These are phyloP conservation scores for Leucopsar rothschildi DNA, from an alignment of 2,113 vertebrate genomes.

Conservation along the genomic window DNA sequence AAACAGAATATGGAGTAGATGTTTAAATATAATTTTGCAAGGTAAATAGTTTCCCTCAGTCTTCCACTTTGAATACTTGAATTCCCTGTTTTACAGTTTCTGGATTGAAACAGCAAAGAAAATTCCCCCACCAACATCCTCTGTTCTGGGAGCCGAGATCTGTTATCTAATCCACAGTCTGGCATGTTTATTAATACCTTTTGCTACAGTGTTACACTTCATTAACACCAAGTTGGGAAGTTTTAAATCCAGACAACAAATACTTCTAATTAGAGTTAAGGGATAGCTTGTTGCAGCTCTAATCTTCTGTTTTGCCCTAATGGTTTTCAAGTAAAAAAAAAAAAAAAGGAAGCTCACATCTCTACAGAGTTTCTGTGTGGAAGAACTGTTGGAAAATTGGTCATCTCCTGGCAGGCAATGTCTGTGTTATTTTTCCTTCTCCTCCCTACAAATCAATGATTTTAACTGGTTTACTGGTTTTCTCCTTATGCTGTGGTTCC, in stretches of 20 bases:
- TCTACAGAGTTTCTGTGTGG: neutral
- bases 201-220: constrained; percentile 28
- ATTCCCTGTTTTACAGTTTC: neutral
- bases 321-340: neutral
- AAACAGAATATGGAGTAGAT: neutral
- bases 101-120: neutral
- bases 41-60: neutral
- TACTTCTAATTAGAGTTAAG: constrained; percentile 42
- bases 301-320: constrained; percentile 36
- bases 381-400: constrained; percentile 45
- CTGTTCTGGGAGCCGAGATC: neutral
- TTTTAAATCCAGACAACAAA: constrained; percentile 51
- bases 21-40: neutral
- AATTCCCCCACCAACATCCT: neutral
- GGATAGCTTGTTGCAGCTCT: constrained; percentile 35
- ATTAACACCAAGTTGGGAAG: constrained; percentile 27
- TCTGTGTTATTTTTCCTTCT: neutral
- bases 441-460: neutral
- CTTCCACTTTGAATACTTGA: neutral
- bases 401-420: constrained; percentile 9
- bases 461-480: constrained; percentile 13
- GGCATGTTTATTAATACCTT: constrained; percentile 25
- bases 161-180: neutral
- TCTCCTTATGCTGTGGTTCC: neutral
- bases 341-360: neutral